Base-by-base conservation (phyloP, 92 coral and sea anemone species). In the Ricordea florida region DNA sequence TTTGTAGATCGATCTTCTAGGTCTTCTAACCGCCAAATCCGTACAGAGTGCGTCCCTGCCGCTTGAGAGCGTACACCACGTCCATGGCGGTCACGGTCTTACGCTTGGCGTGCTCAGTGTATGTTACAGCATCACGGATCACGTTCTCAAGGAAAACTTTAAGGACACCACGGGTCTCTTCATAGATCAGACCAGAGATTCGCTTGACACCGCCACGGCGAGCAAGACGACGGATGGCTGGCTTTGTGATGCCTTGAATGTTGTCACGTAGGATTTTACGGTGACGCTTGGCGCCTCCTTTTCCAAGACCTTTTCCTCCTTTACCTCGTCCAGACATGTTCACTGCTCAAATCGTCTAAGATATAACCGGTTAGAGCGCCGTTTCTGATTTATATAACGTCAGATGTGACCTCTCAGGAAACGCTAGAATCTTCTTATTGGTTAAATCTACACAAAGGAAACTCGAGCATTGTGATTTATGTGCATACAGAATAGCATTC, bases 21-120 rank as follows among this genome's bases (percentile, higher is more conserved):
- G 16, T 8, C 6, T 33, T 46, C 44, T 86, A 86, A 65, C 92
- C 92, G 70, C 98, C 98, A 69, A 93, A 93, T 24, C 98, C 98
- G 93, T 93, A 93, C 86, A 93, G 85, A 32, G 96, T 90, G 13
- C 97, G 93, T 77, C 97, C 97, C 49, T 92, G 97, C 5, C 97
- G 83, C 48, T 92, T 92, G 74, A 92, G 87, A 62, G 97, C 97
- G 81, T 92, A 92, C 59, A 92, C 97, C 25, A 92, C 97, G 37
- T 92, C 97, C 97, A 92, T 92, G 79, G 97, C 94, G 33, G 97
- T 92, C 78, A 92, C 97, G 31, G 97, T 92, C 97, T 92, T 92
- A 47, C 94, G 76, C 84, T 92, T 92, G 80, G 98, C 98, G 88
- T 92, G 98, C 85, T 92, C 96, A 65, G 98, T 92, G 88, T 92